Evolutionary conservation across 2,113 vertebrate genomes (phyloP).

Genomic region (Spermophilus dauricus): DNA sequence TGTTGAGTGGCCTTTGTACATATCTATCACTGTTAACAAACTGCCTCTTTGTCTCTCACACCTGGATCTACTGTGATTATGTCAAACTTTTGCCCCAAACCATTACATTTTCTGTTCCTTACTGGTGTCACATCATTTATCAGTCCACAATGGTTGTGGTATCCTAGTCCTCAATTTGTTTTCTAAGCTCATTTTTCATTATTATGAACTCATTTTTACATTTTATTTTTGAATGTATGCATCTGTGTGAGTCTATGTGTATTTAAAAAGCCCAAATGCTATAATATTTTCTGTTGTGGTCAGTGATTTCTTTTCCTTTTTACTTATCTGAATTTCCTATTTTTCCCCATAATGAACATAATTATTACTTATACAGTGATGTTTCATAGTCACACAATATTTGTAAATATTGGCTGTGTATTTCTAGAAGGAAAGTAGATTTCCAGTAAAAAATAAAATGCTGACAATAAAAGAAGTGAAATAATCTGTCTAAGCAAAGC

Average conservation of each 20-base stretch:
- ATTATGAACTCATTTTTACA: neutral
- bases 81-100: slow-evolving; percentile 42
- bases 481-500: neutral
- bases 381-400: neutral
- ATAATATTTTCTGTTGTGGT: neutral
- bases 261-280: neutral
- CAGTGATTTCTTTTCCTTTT: neutral
- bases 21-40: neutral
- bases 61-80: neutral
- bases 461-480: neutral
- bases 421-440: slow-evolving; percentile 12
- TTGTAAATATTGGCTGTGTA: neutral
- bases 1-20: neutral
- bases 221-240: neutral
- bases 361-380: neutral
- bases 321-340: slow-evolving; percentile 28
- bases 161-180: neutral
- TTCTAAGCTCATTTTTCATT: slow-evolving; percentile 32
- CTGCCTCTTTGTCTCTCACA: neutral
- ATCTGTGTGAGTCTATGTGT: neutral
- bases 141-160: neutral
- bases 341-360: neutral
- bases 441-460: slow-evolving; percentile 51
- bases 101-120: neutral
- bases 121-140: neutral